Evolutionary conservation across 2,797 vertebrate species (phyloP), one percentile per base, ranked within the genome.

Genomic region (Anolis apletophallus): DNA sequence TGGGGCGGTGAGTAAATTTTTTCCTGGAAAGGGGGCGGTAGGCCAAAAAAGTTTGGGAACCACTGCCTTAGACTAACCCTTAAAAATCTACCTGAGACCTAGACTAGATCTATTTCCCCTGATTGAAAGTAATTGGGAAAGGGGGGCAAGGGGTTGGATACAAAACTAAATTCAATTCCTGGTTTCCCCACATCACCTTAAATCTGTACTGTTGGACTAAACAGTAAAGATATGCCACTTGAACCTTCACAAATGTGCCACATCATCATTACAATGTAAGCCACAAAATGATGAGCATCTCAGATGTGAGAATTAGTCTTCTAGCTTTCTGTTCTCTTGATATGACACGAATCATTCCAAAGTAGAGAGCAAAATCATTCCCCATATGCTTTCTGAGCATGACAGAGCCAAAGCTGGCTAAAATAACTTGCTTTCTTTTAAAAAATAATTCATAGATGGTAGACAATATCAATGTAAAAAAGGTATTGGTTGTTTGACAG

Each of bases 381-480:
- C 1, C 83, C 77, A 81, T 71, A 87, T 92, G 75, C 26, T 16
- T 86, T 52, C 40, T 87, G 85, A 78, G 74, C 71, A 80, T 0
- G 0, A 69, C n/a, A 79, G 23, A 83, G 75, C n/a, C 64, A 85
- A 88, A 61, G 9, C 74, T 71, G 26, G n/a, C 12, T 85, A 71
- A 50, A 81, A 76, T 67, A 87, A 71, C 74, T 9, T 83, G 80
- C 69, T 64, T 64, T 23, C n/a, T n/a, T n/a, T 23, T 23, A 80
- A 89, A 87, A 83, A 83, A 78, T 83, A 74, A 52, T 80, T 88
- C 85, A 57, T 0, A 2, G n/a, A 85, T 76, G 92, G 81, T 46
- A 89, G 88, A 71, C 73, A 89, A 94, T 93, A 91, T 73, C 81
- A 83, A 89, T 85, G 83, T 1, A 91, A 90, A 59, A 59, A 90